phyloP scores from a whole-genome alignment of 2,888 invertebrate species.

The Panopea generosa region DNA sequence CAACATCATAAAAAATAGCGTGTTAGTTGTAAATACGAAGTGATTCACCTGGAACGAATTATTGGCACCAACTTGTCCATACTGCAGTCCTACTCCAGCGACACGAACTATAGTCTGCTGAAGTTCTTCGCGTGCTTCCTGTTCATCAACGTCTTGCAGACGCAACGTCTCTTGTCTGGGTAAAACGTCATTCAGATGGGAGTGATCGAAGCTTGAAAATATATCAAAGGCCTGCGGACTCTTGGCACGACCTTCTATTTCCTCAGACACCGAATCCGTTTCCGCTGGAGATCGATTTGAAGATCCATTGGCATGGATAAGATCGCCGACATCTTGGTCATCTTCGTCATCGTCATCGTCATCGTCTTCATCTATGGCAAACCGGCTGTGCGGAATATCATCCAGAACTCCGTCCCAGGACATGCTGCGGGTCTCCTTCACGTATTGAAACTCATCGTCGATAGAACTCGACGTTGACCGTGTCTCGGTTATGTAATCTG shows the following conservation, averaged over 20 bases:
- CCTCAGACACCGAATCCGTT: neutral
- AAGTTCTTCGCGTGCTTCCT: neutral
- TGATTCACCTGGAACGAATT: constrained; percentile 81
- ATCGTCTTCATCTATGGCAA: neutral
- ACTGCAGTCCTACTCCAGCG: constrained; percentile 77
- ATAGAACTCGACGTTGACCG: too few relatives aligned
- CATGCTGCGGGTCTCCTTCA: neutral
- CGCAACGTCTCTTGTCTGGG: neutral
- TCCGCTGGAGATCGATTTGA: neutral
- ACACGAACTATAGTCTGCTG: constrained; percentile 24
- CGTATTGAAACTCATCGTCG: too few relatives aligned
- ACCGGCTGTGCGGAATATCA: neutral
- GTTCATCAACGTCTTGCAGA: neutral
- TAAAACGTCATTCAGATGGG: constrained; percentile 17
- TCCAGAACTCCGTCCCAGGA: constrained; percentile 11
- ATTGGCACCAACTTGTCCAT: constrained; percentile 79
- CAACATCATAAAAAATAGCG: too few relatives aligned
- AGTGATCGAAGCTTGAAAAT: constrained; percentile 38
- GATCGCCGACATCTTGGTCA: neutral
- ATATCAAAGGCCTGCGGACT: constrained; percentile 17
- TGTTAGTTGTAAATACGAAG: too few relatives aligned
- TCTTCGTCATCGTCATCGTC: too few relatives aligned
- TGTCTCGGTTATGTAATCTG: too few relatives aligned
- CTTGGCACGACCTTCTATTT: neutral
- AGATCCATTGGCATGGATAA: neutral